A percentile compares a stretch with the other conserved stretches of the same genome.
Conservation (phyloP, 2,113 vertebrate genomes). For the Cairina moschata region DNA sequence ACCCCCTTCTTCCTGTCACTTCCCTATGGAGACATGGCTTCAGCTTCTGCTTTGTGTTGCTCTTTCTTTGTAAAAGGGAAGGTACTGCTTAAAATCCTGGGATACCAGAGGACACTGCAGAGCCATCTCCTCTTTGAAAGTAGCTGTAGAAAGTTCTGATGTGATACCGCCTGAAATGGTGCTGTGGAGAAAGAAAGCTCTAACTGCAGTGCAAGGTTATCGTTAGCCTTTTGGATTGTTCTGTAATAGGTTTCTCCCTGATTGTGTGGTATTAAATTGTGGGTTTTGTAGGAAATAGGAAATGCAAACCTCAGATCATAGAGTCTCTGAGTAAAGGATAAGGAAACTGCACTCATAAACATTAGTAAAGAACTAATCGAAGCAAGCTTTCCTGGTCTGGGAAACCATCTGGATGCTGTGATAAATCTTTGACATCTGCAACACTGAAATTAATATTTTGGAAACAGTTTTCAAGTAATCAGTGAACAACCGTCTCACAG, state of each 20-base stretch:
- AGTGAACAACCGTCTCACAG: not conserved
- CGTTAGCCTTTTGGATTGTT: not conserved
- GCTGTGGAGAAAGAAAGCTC: not conserved
- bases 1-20: not conserved
- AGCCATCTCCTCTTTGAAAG: not conserved
- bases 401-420: not conserved
- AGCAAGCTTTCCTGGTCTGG: not conserved
- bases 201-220: not conserved
- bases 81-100: not conserved
- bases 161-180: not conserved
- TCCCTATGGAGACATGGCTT: not conserved
- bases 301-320: not conserved
- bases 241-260: not conserved
- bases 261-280: not conserved
- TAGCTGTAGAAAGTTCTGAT: not conserved
- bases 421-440: not conserved
- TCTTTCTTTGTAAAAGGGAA: not conserved
- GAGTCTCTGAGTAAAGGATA: not conserved
- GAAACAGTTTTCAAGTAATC: not conserved
- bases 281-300: not conserved
- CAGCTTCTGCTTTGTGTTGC: not conserved
- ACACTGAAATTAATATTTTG: not conserved
- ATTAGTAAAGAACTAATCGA: not conserved
- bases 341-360: not conserved
- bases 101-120: not conserved